A percentile compares a stretch with the other conserved stretches of the same genome.
phyloP scores from a whole-genome alignment of 1,140 invertebrate genomes.

The Caerostris extrusa region DNA sequence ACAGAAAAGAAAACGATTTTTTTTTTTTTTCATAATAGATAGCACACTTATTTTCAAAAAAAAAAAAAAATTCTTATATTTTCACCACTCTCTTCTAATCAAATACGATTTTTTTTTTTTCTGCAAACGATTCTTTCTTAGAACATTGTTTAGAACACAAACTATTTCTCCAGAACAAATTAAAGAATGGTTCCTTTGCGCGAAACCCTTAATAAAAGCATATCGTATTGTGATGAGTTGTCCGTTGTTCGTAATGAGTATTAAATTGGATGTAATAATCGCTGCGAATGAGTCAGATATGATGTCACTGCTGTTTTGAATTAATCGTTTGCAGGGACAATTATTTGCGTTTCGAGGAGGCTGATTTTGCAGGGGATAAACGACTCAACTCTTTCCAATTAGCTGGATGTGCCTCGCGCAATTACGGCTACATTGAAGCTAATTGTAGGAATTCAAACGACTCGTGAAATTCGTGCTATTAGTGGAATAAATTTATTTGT shows the following conservation, averaged over 20 bases:
- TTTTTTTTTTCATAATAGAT: too few relatives aligned
- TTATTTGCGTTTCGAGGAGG: not conserved
- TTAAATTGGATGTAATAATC: slow-evolving; percentile 29
- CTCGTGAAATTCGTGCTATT: not conserved
- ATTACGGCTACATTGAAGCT: not conserved
- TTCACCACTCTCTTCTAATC: too few relatives aligned
- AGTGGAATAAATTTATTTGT: not conserved
- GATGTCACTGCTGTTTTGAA: slow-evolving; percentile 19
- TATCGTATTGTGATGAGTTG: not conserved
- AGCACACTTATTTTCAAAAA: too few relatives aligned
- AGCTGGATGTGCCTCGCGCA: not conserved
- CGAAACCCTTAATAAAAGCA: not conserved
- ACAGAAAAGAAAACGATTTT: too few relatives aligned
- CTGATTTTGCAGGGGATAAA: not conserved
- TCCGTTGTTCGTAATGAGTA: not conserved
- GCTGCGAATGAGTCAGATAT: not conserved
- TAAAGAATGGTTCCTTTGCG: not conserved
- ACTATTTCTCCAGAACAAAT: too few relatives aligned
- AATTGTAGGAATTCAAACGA: not conserved
- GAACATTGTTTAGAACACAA: too few relatives aligned
- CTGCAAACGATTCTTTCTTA: too few relatives aligned
- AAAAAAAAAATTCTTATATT: too few relatives aligned
- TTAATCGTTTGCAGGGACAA: not conserved
- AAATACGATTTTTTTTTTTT: too few relatives aligned
- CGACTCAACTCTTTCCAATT: slow-evolving; percentile 14